These are phyloP conservation scores for Campoplex nolae DNA, from an alignment of 2,888 invertebrate species.

Conservation along the genomic window DNA sequence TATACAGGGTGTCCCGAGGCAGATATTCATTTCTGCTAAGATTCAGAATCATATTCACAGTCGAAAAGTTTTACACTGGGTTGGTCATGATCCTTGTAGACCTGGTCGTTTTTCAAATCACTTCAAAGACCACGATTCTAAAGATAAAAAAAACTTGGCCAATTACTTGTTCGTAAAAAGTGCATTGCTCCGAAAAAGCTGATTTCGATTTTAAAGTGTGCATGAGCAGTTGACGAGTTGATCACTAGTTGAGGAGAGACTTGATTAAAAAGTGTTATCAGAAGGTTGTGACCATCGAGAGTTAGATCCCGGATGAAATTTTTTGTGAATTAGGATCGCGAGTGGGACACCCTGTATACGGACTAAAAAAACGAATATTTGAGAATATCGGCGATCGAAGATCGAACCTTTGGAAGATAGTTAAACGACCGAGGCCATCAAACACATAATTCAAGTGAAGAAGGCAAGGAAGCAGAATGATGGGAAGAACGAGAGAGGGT, in stretches of 20 bases:
- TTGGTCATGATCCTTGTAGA: too few species aligned
- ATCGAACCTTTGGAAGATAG: constrained; percentile 76
- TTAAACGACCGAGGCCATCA: constrained; percentile 75
- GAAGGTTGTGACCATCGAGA: neutral
- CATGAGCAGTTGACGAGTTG: neutral
- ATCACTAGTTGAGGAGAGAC: too few species aligned
- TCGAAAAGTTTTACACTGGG: neutral
- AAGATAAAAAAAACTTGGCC: neutral
- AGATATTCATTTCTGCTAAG: neutral
- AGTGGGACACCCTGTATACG: neutral
- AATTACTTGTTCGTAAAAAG: neutral
- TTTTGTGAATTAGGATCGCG: neutral
- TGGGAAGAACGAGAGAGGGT: constrained; percentile 44
- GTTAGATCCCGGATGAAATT: neutral
- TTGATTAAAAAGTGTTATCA: neutral
- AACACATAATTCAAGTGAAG: constrained; percentile 79
- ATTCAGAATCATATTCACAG: neutral
- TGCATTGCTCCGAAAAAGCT: neutral
- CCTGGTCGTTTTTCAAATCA: too few species aligned
- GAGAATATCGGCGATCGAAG: constrained; percentile 69
- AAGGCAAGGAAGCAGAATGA: constrained; percentile 64
- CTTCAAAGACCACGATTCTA: neutral
- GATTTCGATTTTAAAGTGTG: neutral
- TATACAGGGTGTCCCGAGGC: neutral
- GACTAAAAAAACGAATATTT: constrained; percentile 59